Evolutionary conservation across 2,888 invertebrate species (phyloP).

Genomic region (Drosophila peninsularis): DNA sequence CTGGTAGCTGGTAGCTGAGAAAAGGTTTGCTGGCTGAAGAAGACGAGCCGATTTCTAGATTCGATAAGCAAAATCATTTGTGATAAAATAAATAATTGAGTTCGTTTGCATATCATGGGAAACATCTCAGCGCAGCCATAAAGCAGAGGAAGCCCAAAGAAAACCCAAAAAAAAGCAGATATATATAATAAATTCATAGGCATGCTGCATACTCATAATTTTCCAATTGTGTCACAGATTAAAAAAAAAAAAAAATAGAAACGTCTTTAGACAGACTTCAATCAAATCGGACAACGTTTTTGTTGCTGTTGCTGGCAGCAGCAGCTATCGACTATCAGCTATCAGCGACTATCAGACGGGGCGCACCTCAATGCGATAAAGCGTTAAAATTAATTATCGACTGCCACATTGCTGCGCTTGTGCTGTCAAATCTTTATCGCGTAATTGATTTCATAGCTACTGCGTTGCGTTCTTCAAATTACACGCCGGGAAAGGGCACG

Average conservation of each 20-base stretch:
- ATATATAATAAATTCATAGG: slow-evolving; percentile 66
- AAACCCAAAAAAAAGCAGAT: slow-evolving; percentile 18
- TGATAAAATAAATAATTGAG: slow-evolving; percentile 83
- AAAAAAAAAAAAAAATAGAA: slow-evolving; percentile 35
- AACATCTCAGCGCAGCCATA: slow-evolving; percentile 57
- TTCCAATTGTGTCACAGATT: slow-evolving; percentile 76
- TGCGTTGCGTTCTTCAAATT: slow-evolving; percentile 75
- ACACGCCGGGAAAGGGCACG: slow-evolving; percentile 62
- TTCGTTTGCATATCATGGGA: slow-evolving; percentile 83
- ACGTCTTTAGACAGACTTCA: slow-evolving; percentile 75
- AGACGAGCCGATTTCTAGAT: slow-evolving; percentile 78
- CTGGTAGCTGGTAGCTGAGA: slow-evolving; percentile 63
- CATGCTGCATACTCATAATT: slow-evolving; percentile 54
- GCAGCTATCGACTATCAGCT: slow-evolving; percentile 56
- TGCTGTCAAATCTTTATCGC: slow-evolving; percentile 81
- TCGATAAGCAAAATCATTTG: slow-evolving; percentile 80
- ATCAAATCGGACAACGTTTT: slow-evolving; percentile 66
- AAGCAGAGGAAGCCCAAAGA: slow-evolving; percentile 34
- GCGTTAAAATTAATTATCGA: slow-evolving; percentile 81
- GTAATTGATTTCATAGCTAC: slow-evolving; percentile 82
- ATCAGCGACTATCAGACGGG: slow-evolving; percentile 63
- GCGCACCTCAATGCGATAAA: slow-evolving; percentile 79
- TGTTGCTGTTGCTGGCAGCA: slow-evolving; percentile 11
- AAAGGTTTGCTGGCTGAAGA: slow-evolving; percentile 65
- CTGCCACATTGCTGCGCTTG: slow-evolving; percentile 76